phyloP scores from a whole-genome alignment of 2,113 vertebrate species.

The Dasyurus viverrinus region DNA sequence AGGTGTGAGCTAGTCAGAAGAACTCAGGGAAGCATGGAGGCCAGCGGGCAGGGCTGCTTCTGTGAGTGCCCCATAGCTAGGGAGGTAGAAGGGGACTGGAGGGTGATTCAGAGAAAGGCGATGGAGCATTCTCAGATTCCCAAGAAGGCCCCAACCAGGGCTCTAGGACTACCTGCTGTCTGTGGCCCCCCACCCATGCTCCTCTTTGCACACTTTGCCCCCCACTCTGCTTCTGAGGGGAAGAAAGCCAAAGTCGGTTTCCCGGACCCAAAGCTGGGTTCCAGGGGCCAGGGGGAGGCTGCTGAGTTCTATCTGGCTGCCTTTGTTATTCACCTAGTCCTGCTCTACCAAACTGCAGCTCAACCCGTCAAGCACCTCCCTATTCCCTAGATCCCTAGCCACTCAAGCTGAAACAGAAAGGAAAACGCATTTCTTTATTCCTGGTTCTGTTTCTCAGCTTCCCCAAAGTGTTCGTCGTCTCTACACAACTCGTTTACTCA shows the following conservation, averaged over 20 bases:
- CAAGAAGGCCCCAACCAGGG: not conserved
- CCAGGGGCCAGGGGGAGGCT: not conserved
- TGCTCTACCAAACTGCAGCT: not conserved
- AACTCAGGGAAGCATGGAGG: not conserved
- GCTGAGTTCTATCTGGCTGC: not conserved
- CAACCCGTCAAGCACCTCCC: not conserved
- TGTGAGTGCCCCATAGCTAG: not conserved
- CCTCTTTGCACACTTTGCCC: not conserved
- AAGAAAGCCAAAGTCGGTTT: not conserved
- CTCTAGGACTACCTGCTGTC: not conserved
- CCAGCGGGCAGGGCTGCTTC: not conserved
- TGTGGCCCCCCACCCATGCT: not conserved
- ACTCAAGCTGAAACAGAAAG: not conserved
- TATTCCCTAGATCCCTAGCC: not conserved
- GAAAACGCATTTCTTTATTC: conserved; percentile 6
- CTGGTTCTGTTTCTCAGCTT: not conserved
- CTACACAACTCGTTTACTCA: not conserved
- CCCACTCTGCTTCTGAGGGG: not conserved
- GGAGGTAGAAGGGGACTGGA: not conserved
- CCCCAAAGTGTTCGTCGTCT: not conserved
- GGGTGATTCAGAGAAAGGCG: not conserved
- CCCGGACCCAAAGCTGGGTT: not conserved
- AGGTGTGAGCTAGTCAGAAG: not conserved
- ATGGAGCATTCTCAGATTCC: not conserved
- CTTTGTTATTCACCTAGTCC: not conserved